A percentile compares a stretch with the other conserved stretches of the same genome.
These are phyloP conservation scores for Cancer borealis DNA, from an alignment of 2,888 invertebrate genomes.

Conservation along the genomic window DNA sequence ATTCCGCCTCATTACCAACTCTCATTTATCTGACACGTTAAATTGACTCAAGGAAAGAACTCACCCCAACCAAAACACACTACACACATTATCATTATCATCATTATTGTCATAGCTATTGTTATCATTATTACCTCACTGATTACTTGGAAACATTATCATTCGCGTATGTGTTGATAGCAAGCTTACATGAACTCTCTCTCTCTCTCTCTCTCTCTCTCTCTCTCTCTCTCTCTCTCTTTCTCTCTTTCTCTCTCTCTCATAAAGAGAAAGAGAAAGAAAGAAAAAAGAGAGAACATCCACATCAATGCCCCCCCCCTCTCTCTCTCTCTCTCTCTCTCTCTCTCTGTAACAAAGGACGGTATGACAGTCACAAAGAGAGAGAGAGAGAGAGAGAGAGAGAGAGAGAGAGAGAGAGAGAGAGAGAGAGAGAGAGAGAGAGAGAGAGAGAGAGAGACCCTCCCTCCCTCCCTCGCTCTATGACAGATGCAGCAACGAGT, in stretches of 20 bases:
- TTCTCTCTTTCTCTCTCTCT: background rate
- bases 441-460: background rate
- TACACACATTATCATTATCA: background rate
- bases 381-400: slow-evolving; percentile 43
- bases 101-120: background rate
- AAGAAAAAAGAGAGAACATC: no score
- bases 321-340: slow-evolving; percentile 30
- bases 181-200: background rate
- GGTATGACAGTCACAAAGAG: slow-evolving; percentile 41
- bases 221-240: slow-evolving; percentile 51
- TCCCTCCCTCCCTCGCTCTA: background rate
- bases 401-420: background rate
- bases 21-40: background rate
- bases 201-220: slow-evolving; percentile 53
- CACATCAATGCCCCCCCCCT: background rate
- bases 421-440: background rate
- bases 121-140: background rate
- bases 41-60: background rate
- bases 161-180: background rate
- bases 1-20: background rate
- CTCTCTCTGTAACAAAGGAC: slow-evolving; percentile 46
- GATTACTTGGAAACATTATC: no score
- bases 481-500: slow-evolving; percentile 53
- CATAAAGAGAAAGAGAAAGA: no score
- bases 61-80: background rate